Evolutionary conservation across 2,113 vertebrate genomes (phyloP), one percentile per base, ranked within the genome.

Genomic region (Panurus biarmicus): DNA sequence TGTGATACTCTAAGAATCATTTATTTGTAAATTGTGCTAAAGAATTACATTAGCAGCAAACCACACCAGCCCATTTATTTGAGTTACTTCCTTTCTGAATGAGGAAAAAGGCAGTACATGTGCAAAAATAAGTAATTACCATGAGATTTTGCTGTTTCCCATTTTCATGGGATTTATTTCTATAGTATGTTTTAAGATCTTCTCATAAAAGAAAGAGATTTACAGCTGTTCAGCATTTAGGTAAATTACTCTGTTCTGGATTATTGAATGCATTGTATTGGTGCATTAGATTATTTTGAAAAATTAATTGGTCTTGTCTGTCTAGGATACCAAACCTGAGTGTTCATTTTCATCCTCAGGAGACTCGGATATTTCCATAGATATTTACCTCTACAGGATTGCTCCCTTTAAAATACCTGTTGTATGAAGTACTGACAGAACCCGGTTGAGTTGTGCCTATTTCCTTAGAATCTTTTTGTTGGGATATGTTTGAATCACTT

Each of bases 81-180:
- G 70, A 61, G 66, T 57, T 86, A 69, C 31, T 74, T 40, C 71
- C 61, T 61, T 92, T 89, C 64, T 35, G 36, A 82, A 75, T 56
- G 65, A 84, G 84, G 78, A 69, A 84, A 91, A 95, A 93, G 89
- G 64, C 64, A 91, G 76, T 78, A 33, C 40, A 19, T 35, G 18
- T 5, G 31, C 67, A 56, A 87, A 93, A 82, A 20, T 14, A 57
- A 72, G 54, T 24, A 58, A 76, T 85, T 71, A n/a, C 78, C 33
- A 14, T 17, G 25, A 93, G 45, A 83, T 93, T 91, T 95, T 85
- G 83, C 75, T 65, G 69, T 66, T 95, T 93, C 88, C 81, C 66
- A 57, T 83, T 95, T 94, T 84, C 47, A 94, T 67, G 95, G 65
- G 62, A 92, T 90, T 95, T 77, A 51, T 94, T 89, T 74, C 83